Percentiles rank a stretch among this genome's conserved stretches.
These are phyloP conservation scores for Caenorhabditis sp. DNA, from an alignment of 2,888 invertebrate genomes.

Conservation along the genomic window DNA sequence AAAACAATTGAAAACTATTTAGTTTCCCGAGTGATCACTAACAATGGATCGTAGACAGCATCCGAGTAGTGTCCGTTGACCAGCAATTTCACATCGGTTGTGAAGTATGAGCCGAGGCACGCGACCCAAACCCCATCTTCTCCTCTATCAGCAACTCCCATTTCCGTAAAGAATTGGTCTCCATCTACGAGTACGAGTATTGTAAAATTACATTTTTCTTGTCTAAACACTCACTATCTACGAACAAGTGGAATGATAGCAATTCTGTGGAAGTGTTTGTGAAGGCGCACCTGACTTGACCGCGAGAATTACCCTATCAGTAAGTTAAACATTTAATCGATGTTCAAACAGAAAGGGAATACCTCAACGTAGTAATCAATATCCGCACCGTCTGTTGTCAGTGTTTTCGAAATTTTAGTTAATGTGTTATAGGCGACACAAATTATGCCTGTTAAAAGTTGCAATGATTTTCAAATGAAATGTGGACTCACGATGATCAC, in stretches of 20 bases:
- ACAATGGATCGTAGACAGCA: slow-evolving; percentile 35
- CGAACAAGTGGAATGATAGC: not conserved
- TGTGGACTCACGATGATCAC: not conserved
- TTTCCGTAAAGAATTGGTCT: slow-evolving; percentile 3
- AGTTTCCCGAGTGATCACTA: not conserved
- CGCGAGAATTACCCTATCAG: not conserved
- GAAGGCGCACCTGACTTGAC: not conserved
- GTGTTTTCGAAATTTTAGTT: not conserved
- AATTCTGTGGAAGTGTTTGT: not conserved
- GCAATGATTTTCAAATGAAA: not conserved
- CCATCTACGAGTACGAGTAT: not conserved
- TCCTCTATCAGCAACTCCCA: not conserved
- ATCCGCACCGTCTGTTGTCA: not conserved
- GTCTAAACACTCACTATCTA: not conserved
- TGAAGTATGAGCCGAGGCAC: slow-evolving; percentile 18
- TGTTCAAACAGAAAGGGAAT: not conserved
- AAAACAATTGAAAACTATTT: not conserved
- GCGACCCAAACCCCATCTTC: not conserved
- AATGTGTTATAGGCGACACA: slow-evolving; percentile 9
- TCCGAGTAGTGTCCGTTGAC: not conserved
- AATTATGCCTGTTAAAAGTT: not conserved
- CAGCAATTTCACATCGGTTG: slow-evolving; percentile 5
- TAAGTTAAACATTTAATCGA: not conserved
- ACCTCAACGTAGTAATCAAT: slow-evolving; percentile 7
- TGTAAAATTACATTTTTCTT: not conserved